phyloP scores from a whole-genome alignment of 1,140 invertebrate species.

The Akabosia matsudoensis region DNA sequence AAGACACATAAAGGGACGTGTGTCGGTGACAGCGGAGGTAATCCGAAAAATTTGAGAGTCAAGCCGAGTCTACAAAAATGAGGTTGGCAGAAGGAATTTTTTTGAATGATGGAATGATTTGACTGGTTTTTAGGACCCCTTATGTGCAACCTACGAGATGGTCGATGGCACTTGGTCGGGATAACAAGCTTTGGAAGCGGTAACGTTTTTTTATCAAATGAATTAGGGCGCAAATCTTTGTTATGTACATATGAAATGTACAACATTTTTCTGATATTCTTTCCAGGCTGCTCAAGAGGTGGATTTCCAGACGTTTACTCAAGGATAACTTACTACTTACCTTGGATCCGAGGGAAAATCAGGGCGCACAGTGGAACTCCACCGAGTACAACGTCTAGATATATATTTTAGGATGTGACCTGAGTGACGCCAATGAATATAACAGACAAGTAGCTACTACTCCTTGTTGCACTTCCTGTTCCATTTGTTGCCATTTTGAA shows the following conservation, averaged over 20 bases:
- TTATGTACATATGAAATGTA: background rate
- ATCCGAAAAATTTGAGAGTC: too few species aligned
- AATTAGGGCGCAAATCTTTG: slow-evolving; percentile 29
- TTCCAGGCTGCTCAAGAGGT: slow-evolving; percentile 70
- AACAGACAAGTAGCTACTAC: too few species aligned
- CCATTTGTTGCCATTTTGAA: too few species aligned
- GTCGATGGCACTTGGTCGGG: slow-evolving; percentile 80
- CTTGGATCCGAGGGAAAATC: slow-evolving; percentile 65
- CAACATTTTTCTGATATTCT: slow-evolving; percentile 22
- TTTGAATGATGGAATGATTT: too few species aligned
- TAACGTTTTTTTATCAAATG: background rate
- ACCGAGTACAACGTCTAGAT: slow-evolving; percentile 15
- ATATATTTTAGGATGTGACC: background rate
- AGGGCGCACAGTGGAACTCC: background rate
- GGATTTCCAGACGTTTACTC: slow-evolving; percentile 85
- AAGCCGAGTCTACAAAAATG: too few species aligned
- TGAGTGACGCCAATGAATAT: too few species aligned
- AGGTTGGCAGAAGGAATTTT: too few species aligned
- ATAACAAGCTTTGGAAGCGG: slow-evolving; percentile 81
- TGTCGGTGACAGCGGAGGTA: slow-evolving; percentile 29
- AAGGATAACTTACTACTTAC: slow-evolving; percentile 73
- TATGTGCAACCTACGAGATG: slow-evolving; percentile 68
- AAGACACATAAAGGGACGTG: slow-evolving; percentile 49
- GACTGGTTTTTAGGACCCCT: slow-evolving; percentile 63
- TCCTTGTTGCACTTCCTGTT: too few species aligned